Conservation (phyloP, 2,888 invertebrate genomes). For the Rhimphoctona megacephalus region DNA sequence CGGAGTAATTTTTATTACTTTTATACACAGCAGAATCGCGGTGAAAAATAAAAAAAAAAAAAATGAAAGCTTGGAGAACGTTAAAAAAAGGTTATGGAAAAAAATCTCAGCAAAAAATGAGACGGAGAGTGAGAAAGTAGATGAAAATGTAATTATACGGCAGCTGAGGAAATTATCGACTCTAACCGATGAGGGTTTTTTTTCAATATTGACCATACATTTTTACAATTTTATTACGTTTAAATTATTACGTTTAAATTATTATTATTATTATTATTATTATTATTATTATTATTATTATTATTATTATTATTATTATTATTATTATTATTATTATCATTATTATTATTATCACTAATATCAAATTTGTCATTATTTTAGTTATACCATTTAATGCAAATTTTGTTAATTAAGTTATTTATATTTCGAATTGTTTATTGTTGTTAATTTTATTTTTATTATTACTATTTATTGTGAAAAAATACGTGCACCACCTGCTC, state of each 20-base stretch:
- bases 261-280: background rate
- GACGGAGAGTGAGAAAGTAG: background rate
- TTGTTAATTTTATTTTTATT: background rate
- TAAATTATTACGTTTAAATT: background rate
- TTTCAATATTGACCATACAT: background rate
- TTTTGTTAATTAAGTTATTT: too few species aligned
- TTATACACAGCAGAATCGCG: conserved; percentile 39
- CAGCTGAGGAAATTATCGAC: conserved; percentile 14
- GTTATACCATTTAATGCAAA: too few species aligned
- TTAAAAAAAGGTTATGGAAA: conserved; percentile 11
- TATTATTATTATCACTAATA: too few species aligned
- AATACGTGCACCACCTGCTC: conserved; percentile 56
- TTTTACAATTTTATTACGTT: background rate
- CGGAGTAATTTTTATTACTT: conserved; percentile 61
- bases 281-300: too few species aligned
- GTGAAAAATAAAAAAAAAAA: conserved; percentile 20
- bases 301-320: background rate
- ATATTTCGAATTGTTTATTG: background rate
- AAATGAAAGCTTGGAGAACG: background rate
- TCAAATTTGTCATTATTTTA: background rate
- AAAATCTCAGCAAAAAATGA: background rate
- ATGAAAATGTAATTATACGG: conserved; percentile 40
- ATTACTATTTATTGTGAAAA: background rate
- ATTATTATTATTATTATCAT: background rate
- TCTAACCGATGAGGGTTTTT: background rate